These are phyloP conservation scores for Heliangelus exortis DNA, from an alignment of 2,797 vertebrate species.

Conservation along the genomic window DNA sequence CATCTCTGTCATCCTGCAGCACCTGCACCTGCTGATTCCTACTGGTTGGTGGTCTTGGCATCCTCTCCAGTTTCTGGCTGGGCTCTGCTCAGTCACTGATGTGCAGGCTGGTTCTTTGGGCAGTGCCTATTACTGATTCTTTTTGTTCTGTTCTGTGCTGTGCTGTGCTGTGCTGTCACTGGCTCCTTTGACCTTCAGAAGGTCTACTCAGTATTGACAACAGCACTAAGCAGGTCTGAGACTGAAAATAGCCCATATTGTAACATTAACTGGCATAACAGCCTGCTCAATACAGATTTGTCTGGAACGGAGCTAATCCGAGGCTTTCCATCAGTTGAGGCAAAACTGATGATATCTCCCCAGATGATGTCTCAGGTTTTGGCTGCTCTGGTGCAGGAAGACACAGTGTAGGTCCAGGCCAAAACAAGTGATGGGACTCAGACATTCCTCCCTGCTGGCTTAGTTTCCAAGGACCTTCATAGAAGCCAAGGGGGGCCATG, in stretches of 20 bases:
- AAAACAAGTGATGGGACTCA: fast-evolving
- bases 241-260: background rate
- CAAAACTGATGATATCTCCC: background rate
- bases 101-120: background rate
- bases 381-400: background rate
- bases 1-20: background rate
- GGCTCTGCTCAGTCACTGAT: background rate
- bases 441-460: background rate
- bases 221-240: background rate
- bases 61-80: fast-evolving
- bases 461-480: background rate
- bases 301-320: background rate
- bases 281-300: background rate
- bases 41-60: background rate
- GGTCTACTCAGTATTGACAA: background rate
- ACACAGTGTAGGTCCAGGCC: background rate
- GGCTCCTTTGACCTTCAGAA: background rate
- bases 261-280: background rate
- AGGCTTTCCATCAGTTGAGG: background rate
- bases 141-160: background rate
- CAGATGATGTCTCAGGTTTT: background rate
- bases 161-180: background rate
- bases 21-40: background rate
- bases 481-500: background rate
- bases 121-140: background rate